Base-by-base conservation (phyloP, 1,140 invertebrate genomes). In the Monomorium pharaonis region DNA sequence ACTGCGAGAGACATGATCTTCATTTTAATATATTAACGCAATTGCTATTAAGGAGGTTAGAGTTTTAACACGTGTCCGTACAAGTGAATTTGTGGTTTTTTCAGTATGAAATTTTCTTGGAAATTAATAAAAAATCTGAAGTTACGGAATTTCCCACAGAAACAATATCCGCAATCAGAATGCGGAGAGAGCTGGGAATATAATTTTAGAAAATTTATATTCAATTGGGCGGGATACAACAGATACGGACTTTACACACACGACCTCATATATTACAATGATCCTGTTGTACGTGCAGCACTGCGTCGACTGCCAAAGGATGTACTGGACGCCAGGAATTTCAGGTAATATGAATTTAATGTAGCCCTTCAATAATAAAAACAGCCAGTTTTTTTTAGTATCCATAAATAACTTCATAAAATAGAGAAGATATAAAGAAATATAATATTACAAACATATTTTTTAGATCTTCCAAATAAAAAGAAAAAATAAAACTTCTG, bases 321-420 rank as follows among this genome's bases (percentile, higher is more conserved):
- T 12, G 62, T 91, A 14, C 0, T 84, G 18, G 90, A 91, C 49
- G 65, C 51, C 1, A 85, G 90, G 77, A 89, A 84, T 89, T 91
- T 87, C 56, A 84, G 90, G 89, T 91, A 80, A 67, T 9, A 10
- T 24, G 6, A 16, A 51, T 16, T 78, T 78, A 51, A n/a, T 27
- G 21, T 69, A 1, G 16, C 33, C 67, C 5, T 24, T 7, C 12
- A 9, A 18, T 49, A 37, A 21, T 58, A 44, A 30, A n/a, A 7
- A 30, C 16, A 56, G 18, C 12, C 14, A 54, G 27, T 42, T 54
- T 54, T 1, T 37, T 5, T 37, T 14, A 21, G 21, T n/a, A 18
- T 44, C 16, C 12, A 16, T 14, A 42, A 42, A 16, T 21, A 37
- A 16, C 2, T 42, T 4, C 2, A 27, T 18, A 62, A 18, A 60